phyloP scores from a whole-genome alignment of 2,888 invertebrate species.

The Anthophora plumipes region DNA sequence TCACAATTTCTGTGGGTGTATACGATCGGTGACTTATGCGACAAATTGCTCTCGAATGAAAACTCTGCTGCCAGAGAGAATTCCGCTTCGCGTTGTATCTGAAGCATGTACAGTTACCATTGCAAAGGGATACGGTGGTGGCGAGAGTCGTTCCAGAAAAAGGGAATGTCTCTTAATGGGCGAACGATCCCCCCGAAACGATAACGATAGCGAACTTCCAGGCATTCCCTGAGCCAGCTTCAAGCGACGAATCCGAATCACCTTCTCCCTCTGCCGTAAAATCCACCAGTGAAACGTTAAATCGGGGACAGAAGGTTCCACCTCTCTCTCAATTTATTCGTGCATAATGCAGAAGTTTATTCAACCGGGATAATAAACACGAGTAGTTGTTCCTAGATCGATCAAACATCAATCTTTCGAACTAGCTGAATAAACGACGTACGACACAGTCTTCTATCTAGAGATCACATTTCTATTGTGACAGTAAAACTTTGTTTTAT shows the following conservation, averaged over 20 bases:
- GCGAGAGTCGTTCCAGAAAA: constrained; percentile 23
- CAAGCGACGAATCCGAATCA: constrained; percentile 29
- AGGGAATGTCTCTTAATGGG: constrained; percentile 48
- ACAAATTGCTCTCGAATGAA: constrained; percentile 32
- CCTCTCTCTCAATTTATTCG: constrained; percentile 23
- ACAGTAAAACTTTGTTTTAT: neutral
- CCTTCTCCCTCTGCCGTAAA: constrained; percentile 18
- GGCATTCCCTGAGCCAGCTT: constrained; percentile 36
- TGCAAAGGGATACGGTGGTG: neutral
- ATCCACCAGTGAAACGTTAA: constrained; percentile 10
- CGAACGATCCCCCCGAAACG: constrained; percentile 41
- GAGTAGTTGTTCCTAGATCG: neutral
- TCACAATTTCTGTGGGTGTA: neutral
- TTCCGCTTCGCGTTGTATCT: neutral
- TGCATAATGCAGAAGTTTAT: constrained; percentile 23
- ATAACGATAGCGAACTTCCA: constrained; percentile 35
- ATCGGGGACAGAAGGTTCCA: neutral
- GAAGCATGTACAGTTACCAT: constrained; percentile 8
- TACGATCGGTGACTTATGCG: constrained; percentile 11
- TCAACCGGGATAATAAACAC: constrained; percentile 16
- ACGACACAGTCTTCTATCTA: neutral
- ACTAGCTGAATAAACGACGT: constrained; percentile 1
- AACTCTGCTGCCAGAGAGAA: constrained; percentile 21
- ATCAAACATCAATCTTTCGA: neutral
- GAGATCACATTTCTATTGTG: neutral